Percentiles rank a stretch among this genome's conserved stretches.
These are phyloP conservation scores for Drosophila ogumai DNA, from an alignment of 1,140 invertebrate genomes.

Conservation along the genomic window DNA sequence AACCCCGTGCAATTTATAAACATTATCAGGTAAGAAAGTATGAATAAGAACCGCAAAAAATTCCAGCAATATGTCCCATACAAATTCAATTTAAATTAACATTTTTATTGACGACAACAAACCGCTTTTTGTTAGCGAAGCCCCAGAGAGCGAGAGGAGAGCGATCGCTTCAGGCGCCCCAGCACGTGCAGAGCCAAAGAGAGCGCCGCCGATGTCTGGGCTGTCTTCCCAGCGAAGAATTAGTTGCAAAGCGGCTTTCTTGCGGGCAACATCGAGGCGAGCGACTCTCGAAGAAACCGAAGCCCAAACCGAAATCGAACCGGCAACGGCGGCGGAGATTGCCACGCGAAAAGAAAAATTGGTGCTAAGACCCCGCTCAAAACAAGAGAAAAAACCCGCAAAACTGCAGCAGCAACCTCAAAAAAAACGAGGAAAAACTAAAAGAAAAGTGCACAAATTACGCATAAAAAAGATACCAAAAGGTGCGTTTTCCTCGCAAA, in stretches of 20 bases:
- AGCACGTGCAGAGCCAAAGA: slow-evolving; percentile 63
- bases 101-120: slow-evolving; percentile 72
- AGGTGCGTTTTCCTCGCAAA: slow-evolving; percentile 57
- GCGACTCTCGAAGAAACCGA: slow-evolving; percentile 4
- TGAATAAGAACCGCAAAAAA: slow-evolving; percentile 33
- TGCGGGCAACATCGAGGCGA: slow-evolving; percentile 49
- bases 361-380: slow-evolving; percentile 63
- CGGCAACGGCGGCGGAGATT: slow-evolving; percentile 48
- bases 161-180: slow-evolving; percentile 19
- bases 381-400: slow-evolving; percentile 3
- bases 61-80: slow-evolving; percentile 14
- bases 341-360: slow-evolving; percentile 74
- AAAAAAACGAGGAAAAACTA: background rate
- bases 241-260: slow-evolving; percentile 79
- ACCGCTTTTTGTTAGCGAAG: slow-evolving; percentile 29
- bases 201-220: background rate
- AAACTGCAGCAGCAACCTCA: slow-evolving; percentile 22
- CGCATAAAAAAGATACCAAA: slow-evolving; percentile 45
- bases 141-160: slow-evolving; percentile 26
- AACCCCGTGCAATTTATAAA: slow-evolving; percentile 53
- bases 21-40: slow-evolving; percentile 45
- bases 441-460: slow-evolving; percentile 50
- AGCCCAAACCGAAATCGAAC: slow-evolving; percentile 23
- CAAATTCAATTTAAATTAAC: slow-evolving; percentile 64
- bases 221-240: slow-evolving; percentile 64